Percentiles rank a stretch among this genome's conserved stretches.
These are phyloP conservation scores for Mesoligia furuncula DNA, from an alignment of 2,888 invertebrate genomes.

Conservation along the genomic window DNA sequence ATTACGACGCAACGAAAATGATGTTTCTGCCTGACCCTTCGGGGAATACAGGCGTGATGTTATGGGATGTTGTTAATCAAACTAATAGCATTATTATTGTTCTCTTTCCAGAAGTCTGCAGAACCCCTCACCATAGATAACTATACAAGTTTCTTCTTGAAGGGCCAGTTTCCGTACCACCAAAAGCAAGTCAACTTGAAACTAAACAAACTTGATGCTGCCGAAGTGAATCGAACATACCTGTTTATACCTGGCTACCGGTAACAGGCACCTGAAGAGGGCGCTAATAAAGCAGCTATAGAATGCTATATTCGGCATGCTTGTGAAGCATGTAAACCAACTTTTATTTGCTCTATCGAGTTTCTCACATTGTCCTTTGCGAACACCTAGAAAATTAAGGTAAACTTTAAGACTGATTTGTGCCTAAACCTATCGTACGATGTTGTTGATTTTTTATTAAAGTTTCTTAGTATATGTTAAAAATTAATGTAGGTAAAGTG, in stretches of 20 bases:
- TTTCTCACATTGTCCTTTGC: neutral
- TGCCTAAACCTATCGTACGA: neutral
- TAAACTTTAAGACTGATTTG: conserved; percentile 24
- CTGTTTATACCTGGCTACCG: neutral
- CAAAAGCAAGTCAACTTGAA: neutral
- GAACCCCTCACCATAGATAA: conserved; percentile 87
- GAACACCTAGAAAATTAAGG: conserved; percentile 10
- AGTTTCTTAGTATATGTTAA: neutral
- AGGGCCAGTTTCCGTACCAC: conserved; percentile 25
- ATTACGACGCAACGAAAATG: neutral
- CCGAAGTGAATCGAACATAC: neutral
- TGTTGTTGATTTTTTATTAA: neutral
- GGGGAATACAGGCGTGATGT: neutral
- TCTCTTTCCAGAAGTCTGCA: conserved; percentile 81
- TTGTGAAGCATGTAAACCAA: neutral
- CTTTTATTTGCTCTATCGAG: neutral
- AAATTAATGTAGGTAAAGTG: neutral
- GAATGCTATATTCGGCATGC: neutral
- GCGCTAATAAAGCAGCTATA: neutral
- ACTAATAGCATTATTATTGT: neutral
- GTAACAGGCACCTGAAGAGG: neutral
- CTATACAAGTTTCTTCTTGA: conserved; percentile 63
- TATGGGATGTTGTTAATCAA: neutral
- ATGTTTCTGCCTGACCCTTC: neutral
- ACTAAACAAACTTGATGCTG: neutral